These are phyloP conservation scores for Anoplophora glabripennis DNA, from an alignment of 1,140 invertebrate species.

Conservation along the genomic window DNA sequence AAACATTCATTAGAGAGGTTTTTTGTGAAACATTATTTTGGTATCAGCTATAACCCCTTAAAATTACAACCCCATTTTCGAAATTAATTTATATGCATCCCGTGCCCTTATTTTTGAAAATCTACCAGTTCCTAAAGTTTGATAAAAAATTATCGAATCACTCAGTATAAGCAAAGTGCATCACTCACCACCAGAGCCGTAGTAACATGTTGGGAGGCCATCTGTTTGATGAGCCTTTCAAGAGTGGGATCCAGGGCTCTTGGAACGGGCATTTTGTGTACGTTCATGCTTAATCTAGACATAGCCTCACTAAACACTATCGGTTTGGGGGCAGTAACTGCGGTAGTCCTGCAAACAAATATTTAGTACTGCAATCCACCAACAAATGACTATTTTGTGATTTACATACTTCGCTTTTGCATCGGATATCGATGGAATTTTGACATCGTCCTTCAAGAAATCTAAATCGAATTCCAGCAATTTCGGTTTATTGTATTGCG, in stretches of 20 bases:
- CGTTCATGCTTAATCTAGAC: constrained; percentile 7
- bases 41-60: too few species aligned
- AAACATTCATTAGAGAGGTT: too few species aligned
- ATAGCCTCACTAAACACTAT: not conserved
- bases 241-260: constrained; percentile 19
- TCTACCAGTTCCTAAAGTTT: not conserved
- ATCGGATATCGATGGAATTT: constrained; percentile 35
- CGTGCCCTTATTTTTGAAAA: not conserved
- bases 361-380: not conserved
- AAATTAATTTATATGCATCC: too few species aligned
- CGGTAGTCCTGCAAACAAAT: not conserved
- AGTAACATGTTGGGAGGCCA: constrained; percentile 37
- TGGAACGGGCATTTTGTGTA: constrained; percentile 17
- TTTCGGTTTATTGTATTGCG: constrained; percentile 29
- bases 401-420: constrained; percentile 36
- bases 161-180: too few species aligned
- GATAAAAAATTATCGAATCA: too few species aligned
- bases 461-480: constrained; percentile 36
- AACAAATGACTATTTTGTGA: not conserved
- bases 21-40: too few species aligned
- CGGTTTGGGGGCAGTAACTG: not conserved
- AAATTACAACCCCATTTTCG: too few species aligned
- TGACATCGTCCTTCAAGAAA: constrained; percentile 41
- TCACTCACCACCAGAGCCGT: constrained; percentile 39
- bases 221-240: constrained; percentile 20